Conservation (phyloP, 2,888 invertebrate species). For the Tricholauxania praeusta region DNA sequence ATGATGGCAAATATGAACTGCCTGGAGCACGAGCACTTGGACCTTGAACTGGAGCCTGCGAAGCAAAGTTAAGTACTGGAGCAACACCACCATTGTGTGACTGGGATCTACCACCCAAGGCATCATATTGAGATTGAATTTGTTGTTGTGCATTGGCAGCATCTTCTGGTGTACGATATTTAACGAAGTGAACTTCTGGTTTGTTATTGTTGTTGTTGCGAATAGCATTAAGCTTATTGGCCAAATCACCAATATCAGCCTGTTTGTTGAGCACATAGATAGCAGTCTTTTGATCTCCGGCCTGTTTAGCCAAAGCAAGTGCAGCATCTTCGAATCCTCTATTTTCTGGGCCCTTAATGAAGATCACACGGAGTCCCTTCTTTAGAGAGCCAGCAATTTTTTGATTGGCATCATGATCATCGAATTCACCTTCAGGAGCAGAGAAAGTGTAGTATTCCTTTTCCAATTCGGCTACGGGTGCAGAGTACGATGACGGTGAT, state of each 20-base stretch:
- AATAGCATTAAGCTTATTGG: slow-evolving; percentile 40
- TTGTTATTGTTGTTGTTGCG: slow-evolving; percentile 43
- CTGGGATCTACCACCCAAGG: slow-evolving; percentile 48
- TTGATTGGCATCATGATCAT: slow-evolving; percentile 33
- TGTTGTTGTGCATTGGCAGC: slow-evolving; percentile 51
- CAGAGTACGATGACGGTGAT: slow-evolving; percentile 19
- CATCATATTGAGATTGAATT: slow-evolving; percentile 53
- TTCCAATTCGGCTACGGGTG: slow-evolving; percentile 42
- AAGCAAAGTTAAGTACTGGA: slow-evolving; percentile 48
- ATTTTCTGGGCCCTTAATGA: slow-evolving; percentile 49
- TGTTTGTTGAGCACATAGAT: slow-evolving; percentile 50
- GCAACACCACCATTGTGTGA: slow-evolving; percentile 49
- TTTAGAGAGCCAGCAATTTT: slow-evolving; percentile 38
- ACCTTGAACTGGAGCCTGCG: slow-evolving; percentile 28
- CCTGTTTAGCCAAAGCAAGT: slow-evolving; percentile 44
- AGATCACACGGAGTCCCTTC: slow-evolving; percentile 48
- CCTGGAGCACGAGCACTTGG: slow-evolving; percentile 44
- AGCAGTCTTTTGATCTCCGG: slow-evolving; percentile 44
- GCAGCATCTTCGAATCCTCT: slow-evolving; percentile 45
- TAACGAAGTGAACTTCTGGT: slow-evolving; percentile 56
- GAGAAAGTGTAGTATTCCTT: slow-evolving; percentile 47
- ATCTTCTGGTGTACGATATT: slow-evolving; percentile 55
- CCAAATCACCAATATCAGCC: slow-evolving; percentile 45
- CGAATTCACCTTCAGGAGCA: slow-evolving; percentile 46
- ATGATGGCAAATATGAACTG: slow-evolving; percentile 56